Evolutionary conservation across 2,888 invertebrate genomes (phyloP), one percentile per base, ranked within the genome.

Genomic region (Omphaloscelis lunosa): DNA sequence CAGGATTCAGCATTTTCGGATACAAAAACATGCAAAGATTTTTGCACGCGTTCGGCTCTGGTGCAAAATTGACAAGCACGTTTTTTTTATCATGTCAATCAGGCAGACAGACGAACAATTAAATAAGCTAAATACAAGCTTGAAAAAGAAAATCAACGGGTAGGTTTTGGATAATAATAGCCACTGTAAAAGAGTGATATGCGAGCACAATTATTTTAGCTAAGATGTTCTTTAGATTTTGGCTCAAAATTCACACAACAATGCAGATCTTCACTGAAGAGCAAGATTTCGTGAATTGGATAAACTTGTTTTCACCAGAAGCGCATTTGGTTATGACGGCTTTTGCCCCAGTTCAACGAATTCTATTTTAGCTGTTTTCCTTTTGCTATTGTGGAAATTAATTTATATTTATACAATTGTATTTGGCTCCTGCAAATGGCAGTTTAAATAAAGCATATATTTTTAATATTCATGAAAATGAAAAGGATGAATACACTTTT

Each of bases 261-360:
- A 66, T 76, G 77, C 68, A 71, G 51, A 71, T 74, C 77, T 71
- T 58, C 58, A 48, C 29, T 56, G 48, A 73, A 74, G 61, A 81
- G 65, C 62, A 58, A 75, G 85, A 77, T 84, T 59, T 61, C 48
- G 48, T 59, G 66, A 79, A 84, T 85, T 75, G 75, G 79, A 51
- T 70, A 61, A 85, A 85, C 70, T 72, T 85, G 82, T 82, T 82
- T 73, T 41, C 41, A 71, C 65, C 69, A 69, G 72, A 72, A 80
- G 79, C 66, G 66, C 82, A 82, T 79, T 84, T 85, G 84, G 82
- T 85, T 82, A 71, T 84, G 84, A 84, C 82, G 82, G 84, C 84
- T 75, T 74, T 79, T 79, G 70, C 63, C 59, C 59, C 62, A 82
- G 83, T 85, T 84, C 75, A 82, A 63, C 62, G 70, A 66, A 75